phyloP scores from a whole-genome alignment of 2,888 invertebrate genomes.

The Apotomis capreana region DNA sequence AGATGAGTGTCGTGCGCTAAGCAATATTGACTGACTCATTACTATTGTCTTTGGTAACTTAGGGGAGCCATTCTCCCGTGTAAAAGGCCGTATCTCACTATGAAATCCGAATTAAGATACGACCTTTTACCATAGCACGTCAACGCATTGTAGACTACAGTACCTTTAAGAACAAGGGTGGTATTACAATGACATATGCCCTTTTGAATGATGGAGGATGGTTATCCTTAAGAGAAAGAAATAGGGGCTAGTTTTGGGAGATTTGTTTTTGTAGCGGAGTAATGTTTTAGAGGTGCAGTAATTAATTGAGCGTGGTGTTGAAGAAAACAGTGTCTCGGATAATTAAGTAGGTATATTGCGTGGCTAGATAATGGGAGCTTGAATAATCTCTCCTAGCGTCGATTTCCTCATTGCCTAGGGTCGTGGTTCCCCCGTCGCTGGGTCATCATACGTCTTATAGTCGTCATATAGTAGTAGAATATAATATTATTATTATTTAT shows the following conservation, averaged over 20 bases:
- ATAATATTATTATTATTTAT: too few relatives aligned
- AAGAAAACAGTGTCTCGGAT: conserved; percentile 24
- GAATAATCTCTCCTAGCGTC: too few relatives aligned
- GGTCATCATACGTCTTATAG: too few relatives aligned
- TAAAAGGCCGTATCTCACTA: too few relatives aligned
- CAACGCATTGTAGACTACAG: neutral
- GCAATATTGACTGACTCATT: conserved; percentile 70
- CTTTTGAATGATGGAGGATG: neutral
- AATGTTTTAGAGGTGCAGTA: conserved; percentile 18
- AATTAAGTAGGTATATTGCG: conserved; percentile 18
- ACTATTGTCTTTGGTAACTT: conserved; percentile 59
- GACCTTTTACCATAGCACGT: too few relatives aligned
- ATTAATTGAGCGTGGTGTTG: conserved; percentile 28
- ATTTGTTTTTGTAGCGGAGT: conserved; percentile 10
- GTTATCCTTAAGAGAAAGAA: neutral
- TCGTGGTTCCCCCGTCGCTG: too few relatives aligned
- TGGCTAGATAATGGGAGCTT: neutral
- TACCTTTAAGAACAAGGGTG: neutral
- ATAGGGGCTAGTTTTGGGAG: conserved; percentile 9
- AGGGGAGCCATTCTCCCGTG: conserved; percentile 9
- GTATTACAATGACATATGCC: neutral
- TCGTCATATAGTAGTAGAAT: too few relatives aligned
- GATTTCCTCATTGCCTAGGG: too few relatives aligned
- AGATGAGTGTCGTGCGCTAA: conserved; percentile 60
- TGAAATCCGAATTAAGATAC: too few relatives aligned